Evolutionary conservation across 2,113 vertebrate genomes (phyloP).

Genomic region (Entomyzon cyanotis): DNA sequence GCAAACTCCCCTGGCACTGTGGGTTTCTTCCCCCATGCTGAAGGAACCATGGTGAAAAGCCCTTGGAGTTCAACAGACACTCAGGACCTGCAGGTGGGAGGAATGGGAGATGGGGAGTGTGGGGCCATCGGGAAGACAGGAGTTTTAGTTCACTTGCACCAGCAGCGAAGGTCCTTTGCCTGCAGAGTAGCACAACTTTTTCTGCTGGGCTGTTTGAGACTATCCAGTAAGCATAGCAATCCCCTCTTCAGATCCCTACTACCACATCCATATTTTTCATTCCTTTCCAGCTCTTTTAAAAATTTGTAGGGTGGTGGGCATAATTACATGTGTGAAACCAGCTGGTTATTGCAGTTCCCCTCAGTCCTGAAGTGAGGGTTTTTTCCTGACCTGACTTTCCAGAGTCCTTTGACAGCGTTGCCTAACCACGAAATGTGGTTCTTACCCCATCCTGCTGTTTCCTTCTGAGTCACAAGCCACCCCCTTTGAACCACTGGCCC

Average conservation of each 20-base stretch:
- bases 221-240: neutral
- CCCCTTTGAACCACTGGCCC: neutral
- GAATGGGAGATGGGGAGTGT: accelerated
- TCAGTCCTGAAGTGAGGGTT: neutral
- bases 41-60: neutral
- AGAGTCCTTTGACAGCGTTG: neutral
- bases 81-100: neutral
- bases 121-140: neutral
- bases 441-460: neutral
- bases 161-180: neutral
- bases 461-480: neutral
- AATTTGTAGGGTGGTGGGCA: neutral
- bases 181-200: neutral
- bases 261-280: neutral
- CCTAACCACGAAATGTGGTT: neutral
- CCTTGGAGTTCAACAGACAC: neutral
- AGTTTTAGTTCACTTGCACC: neutral
- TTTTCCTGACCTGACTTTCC: neutral
- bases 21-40: too few relatives aligned
- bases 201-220: neutral
- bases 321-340: neutral
- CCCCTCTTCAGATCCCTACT: neutral
- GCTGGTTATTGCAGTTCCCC: neutral
- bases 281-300: neutral
- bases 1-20: accelerated